Conservation (phyloP, 1,140 invertebrate species). For the Melitaea cinxia region DNA sequence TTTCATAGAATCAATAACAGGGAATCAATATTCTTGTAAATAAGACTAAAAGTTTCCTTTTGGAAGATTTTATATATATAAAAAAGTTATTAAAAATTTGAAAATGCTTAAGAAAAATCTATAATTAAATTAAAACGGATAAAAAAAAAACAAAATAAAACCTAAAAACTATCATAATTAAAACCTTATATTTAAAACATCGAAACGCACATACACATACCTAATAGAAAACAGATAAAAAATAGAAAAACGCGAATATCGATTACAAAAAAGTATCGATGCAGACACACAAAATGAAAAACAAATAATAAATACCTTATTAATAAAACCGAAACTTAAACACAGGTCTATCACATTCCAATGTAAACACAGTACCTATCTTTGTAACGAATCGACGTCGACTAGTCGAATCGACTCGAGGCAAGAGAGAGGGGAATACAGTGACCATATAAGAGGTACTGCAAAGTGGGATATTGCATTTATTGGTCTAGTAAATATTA, state of each 20-base stretch:
- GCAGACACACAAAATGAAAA: background rate
- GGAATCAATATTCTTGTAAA: no score
- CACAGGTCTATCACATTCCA: background rate
- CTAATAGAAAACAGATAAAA: background rate
- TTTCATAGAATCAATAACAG: no score
- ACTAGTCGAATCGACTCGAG: background rate
- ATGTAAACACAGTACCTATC: background rate
- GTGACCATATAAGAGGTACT: slow-evolving; percentile 9
- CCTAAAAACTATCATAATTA: background rate
- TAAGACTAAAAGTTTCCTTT: no score
- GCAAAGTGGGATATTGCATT: background rate
- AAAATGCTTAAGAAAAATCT: background rate
- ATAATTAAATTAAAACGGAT: no score
- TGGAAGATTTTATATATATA: no score
- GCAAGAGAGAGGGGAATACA: slow-evolving; percentile 9
- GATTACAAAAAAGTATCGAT: background rate
- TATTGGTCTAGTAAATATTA: background rate
- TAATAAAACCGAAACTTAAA: background rate
- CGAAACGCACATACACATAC: background rate
- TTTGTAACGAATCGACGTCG: background rate
- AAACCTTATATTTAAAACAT: no score
- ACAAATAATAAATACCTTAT: background rate
- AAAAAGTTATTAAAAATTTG: no score
- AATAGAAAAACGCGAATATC: background rate
- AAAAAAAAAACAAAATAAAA: background rate